Evolutionary conservation across 23 tunicate species (phyloP), one percentile per base, ranked within the genome.

Genomic region (Ascidia mentula): DNA sequence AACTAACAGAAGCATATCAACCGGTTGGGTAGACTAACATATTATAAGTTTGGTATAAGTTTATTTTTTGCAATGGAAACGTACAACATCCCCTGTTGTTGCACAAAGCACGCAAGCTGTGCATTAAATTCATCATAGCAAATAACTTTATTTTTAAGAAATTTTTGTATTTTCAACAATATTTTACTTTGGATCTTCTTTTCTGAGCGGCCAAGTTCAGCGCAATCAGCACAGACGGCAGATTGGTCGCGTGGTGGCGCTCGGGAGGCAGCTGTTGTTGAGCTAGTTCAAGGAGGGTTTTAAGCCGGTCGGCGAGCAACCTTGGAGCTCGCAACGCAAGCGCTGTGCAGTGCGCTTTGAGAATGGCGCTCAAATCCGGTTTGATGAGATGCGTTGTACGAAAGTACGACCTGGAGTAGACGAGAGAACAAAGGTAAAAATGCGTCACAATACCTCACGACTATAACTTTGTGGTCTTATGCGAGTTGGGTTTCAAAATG

Each of bases 261-360:
- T 84, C 39, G 75, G 75, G 75, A 33, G 75, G 38, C 39, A 91
- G 38, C 73, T 91, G 97, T 46, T 91, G 97, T 32, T 86, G 86
- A 15, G 97, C 77, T 0, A 91, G 83, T 18, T 91, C 97, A 33
- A 78, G 82, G 37, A 91, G 78, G 1, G 90, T 85, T 32, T 72
- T 42, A 59, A 91, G 76, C 17, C 97, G 81, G 70, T 91, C 97
- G 24, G 97, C 81, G 37, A 91, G 80, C 7, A 89, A 37, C 46
- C 86, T 86, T 0, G 97, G 90, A 18, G 97, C 77, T 30, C 97
- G 90, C 30, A 91, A 38, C 6, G 90, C 97, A 39, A 91, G 77
- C 1, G 97, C 89, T 0, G 97, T 91, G 72, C 90, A 91, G 59
- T 91, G 77, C 33, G 90, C 87, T 76, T 86, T 91, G 45, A 91